A percentile compares a stretch with the other conserved stretches of the same genome.
These are phyloP conservation scores for Catocala fraxini DNA, from an alignment of 2,888 invertebrate species.

Conservation along the genomic window DNA sequence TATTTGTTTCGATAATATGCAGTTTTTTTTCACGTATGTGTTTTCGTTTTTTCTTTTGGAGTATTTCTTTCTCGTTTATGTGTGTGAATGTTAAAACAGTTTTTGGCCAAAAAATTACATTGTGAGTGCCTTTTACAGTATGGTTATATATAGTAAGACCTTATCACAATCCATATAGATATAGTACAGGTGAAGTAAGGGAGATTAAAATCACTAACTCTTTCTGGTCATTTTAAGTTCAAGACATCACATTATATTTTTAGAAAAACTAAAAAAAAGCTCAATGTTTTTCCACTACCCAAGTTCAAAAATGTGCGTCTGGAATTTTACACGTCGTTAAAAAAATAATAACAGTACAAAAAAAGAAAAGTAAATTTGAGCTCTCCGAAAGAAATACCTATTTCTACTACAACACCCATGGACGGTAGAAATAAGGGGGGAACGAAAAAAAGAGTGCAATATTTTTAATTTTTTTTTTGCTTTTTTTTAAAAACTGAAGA, in stretches of 20 bases:
- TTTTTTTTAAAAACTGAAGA: slow-evolving; percentile 30
- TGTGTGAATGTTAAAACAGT: slow-evolving; percentile 1
- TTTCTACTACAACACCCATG: slow-evolving; percentile 81
- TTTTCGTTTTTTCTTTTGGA: too few relatives aligned
- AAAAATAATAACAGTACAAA: background rate
- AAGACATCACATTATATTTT: slow-evolving; percentile 49
- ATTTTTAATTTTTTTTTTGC: slow-evolving; percentile 26
- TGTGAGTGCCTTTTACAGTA: slow-evolving; percentile 35
- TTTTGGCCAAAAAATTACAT: slow-evolving; percentile 32
- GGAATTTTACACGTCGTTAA: slow-evolving; percentile 1
- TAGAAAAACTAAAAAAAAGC: slow-evolving; percentile 35
- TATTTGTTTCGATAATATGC: too few relatives aligned
- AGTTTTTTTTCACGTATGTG: too few relatives aligned
- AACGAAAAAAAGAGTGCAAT: slow-evolving; percentile 41
- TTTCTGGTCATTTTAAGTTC: slow-evolving; percentile 53
- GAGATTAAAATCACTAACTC: slow-evolving; percentile 55
- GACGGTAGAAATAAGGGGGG: slow-evolving; percentile 77
- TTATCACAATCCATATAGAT: slow-evolving; percentile 54
- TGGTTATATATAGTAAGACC: slow-evolving; percentile 44
- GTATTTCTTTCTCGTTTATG: too few relatives aligned
- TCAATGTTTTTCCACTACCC: slow-evolving; percentile 44
- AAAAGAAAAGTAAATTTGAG: slow-evolving; percentile 36
- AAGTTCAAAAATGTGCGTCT: slow-evolving; percentile 48
- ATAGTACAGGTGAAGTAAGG: slow-evolving; percentile 48
- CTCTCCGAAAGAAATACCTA: slow-evolving; percentile 51